These are phyloP conservation scores for Lycia hirtaria DNA, from an alignment of 2,888 invertebrate genomes.

Conservation along the genomic window DNA sequence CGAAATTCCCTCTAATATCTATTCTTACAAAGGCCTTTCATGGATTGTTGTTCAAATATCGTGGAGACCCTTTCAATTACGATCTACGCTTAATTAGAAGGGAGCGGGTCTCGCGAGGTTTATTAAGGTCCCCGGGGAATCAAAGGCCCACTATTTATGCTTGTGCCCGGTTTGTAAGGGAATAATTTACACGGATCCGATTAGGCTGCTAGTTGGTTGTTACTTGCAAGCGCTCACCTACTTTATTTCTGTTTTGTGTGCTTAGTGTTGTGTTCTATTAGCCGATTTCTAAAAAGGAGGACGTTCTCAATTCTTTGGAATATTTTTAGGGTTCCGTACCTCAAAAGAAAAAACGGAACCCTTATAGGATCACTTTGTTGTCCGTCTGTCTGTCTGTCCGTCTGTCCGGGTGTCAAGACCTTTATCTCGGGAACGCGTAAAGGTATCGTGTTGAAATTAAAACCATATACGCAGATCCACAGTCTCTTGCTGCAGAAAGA, in stretches of 20 bases:
- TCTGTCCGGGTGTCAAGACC: too few relatives aligned
- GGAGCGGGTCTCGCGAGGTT: constrained; percentile 51
- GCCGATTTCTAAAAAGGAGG: too few relatives aligned
- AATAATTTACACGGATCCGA: constrained; percentile 46
- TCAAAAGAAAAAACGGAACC: too few relatives aligned
- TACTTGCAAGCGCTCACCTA: constrained; percentile 28
- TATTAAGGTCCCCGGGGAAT: constrained; percentile 55
- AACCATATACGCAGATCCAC: too few relatives aligned
- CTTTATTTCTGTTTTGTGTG: constrained; percentile 9
- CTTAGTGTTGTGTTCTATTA: background rate
- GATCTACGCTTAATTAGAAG: constrained; percentile 66
- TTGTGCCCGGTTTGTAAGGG: constrained; percentile 46
- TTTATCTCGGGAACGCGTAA: too few relatives aligned
- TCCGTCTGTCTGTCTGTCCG: too few relatives aligned
- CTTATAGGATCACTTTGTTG: too few relatives aligned
- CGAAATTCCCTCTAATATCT: constrained; percentile 36
- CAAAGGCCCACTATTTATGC: constrained; percentile 57
- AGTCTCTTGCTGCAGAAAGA: too few relatives aligned
- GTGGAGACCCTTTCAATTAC: constrained; percentile 66
- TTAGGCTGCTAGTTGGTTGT: constrained; percentile 28
- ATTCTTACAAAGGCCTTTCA: constrained; percentile 46
- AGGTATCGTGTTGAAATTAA: too few relatives aligned
- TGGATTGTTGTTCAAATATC: constrained; percentile 66
- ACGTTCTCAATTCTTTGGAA: too few relatives aligned
- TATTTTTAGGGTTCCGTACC: too few relatives aligned